Evolutionary conservation across 2,888 invertebrate genomes (phyloP), one percentile per base, ranked within the genome.

Genomic region (Drosophila emarginata): DNA sequence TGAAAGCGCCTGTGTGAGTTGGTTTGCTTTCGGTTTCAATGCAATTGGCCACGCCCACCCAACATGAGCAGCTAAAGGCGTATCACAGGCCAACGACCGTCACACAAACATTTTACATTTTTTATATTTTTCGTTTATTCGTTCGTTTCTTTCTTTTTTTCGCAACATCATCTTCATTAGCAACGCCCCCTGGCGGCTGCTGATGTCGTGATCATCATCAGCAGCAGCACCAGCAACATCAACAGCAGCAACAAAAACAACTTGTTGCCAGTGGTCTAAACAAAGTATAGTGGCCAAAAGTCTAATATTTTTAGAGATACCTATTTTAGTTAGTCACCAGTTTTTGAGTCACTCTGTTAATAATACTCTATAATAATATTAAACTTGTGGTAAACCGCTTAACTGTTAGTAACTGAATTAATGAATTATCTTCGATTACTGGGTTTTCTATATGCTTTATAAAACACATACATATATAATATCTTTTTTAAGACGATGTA

Each of bases 111-210:
- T 50, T 50, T 26, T 71, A 2, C 2, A 60, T 60, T 58, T 71
- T 59, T 72, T 70, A 59, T 28, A 50, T 26, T 26, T 32, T 32
- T 32, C 32, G 32, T 32, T 32, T 32, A 32, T n/a, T 40, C 57
- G 37, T 70, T 71, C 39, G 61, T 37, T 40, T 15, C 2, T 39
- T 9, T 56, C 18, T 40, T 54, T 50, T 68, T 80, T 86, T 70
- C 81, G 81, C 81, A 87, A 85, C 79, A 85, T 82, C 81, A 82
- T 82, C 86, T 82, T 87, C 86, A 87, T 82, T 82, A 87, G 63
- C 72, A 61, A 15, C 74, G 52, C 60, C 40, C 53, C 23, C 56
- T 28, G 45, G 37, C 61, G 15, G 15, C 50, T 39, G 58, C 58
- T 64, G 53, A 12, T 61, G 52, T 28, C 23, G 23, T 56, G 32